Evolutionary conservation across 2,888 invertebrate species (phyloP).

Genomic region (Epistrophe eligans): DNA sequence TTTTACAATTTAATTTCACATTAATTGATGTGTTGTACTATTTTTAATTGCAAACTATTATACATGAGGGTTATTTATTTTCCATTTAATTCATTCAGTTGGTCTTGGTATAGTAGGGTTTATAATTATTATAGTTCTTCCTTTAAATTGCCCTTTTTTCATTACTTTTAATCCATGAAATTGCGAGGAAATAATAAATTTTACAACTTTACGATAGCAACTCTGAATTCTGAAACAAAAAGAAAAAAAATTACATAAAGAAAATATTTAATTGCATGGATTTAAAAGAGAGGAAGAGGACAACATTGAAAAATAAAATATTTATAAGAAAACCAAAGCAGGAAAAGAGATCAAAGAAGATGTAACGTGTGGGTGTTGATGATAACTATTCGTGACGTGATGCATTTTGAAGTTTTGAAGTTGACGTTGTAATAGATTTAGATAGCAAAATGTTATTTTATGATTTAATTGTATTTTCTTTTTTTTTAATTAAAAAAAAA

Average conservation of each 20-base stretch:
- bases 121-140: slow-evolving; percentile 9
- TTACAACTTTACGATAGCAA: slow-evolving; percentile 55
- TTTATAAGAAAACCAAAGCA: slow-evolving; percentile 23
- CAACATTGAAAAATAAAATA: slow-evolving; percentile 11
- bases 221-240: slow-evolving; percentile 59
- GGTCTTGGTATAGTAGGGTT: slow-evolving; percentile 17
- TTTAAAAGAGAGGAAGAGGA: background rate
- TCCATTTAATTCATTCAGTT: slow-evolving; percentile 3
- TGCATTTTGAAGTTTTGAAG: slow-evolving; percentile 46
- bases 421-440: slow-evolving; percentile 29
- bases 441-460: slow-evolving; percentile 9
- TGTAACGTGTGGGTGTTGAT: slow-evolving; percentile 26
- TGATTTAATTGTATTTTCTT: slow-evolving; percentile 9
- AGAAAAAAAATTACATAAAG: slow-evolving; percentile 40
- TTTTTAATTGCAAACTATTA: slow-evolving; percentile 44
- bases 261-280: slow-evolving; percentile 21
- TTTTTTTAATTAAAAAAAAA: background rate
- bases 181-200: slow-evolving; percentile 55
- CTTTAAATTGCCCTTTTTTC: slow-evolving; percentile 22
- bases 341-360: slow-evolving; percentile 42
- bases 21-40: slow-evolving; percentile 60
- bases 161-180: slow-evolving; percentile 53
- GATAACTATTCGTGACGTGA: slow-evolving; percentile 57
- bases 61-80: background rate
- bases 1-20: slow-evolving; percentile 68